Base-by-base conservation (phyloP, 1,140 invertebrate genomes). In the Mylabris phalerata region DNA sequence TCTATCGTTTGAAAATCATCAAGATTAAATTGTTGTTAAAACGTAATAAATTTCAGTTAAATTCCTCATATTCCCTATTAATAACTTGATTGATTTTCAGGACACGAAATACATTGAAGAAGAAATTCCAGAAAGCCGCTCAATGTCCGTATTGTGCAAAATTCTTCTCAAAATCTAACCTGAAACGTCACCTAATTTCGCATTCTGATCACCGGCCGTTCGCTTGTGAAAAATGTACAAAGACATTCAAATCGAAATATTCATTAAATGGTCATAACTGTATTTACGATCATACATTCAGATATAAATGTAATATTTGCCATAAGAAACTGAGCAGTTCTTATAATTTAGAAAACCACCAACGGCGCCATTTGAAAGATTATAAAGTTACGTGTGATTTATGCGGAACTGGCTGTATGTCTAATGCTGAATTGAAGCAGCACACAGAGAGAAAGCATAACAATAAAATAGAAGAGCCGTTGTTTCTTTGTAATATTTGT, bases 191-290 rank as follows among this genome's bases (percentile, higher is more conserved):
- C 73, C 83, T 88, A 57, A 75, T 86, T 63, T 76, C 86, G 65
- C 87, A 90, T 73, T 87, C 84, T 40, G 87, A 88, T 3, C 83
- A 88, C 65, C 80, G 85, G 57, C 88, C 87, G 0, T 89, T 87
- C 70, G 78, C 79, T 60, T 90, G 87, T 68, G 74, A 76, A 43
- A 78, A 80, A 42, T 90, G 88, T 70, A 73, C 77, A 6, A 82
- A 87, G 65, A 78, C 78, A 0, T 84, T 84, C 66, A 78, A 64
- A 43, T 63, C 49, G 26, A 64, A 64, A 10, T 61, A 66, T 40
- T 61, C 67, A 40, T 40, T 71, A 1, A 59, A 48, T 7, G 59
- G 48, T 0, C 87, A 89, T 73, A 79, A 80, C 40, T 39, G 59
- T 0, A 49, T 67, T 9, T 61, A 68, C 40, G 50, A 19, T 0